A percentile compares a stretch with the other conserved stretches of the same genome.
Evolutionary conservation across 2,888 invertebrate genomes (phyloP).

Genomic region (Sarcophaga carnaria): DNA sequence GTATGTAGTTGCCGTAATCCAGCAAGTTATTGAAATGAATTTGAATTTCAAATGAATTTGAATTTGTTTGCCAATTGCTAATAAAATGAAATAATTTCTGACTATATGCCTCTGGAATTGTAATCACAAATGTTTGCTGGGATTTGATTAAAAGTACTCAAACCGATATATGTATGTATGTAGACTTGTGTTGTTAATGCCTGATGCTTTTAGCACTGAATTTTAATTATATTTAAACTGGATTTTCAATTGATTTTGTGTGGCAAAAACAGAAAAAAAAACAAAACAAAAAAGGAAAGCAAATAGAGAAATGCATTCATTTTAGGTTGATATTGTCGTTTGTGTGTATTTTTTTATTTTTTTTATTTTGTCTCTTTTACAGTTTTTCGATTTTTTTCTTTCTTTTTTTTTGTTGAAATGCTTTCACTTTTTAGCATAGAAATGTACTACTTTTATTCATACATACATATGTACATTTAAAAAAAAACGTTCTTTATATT

Average conservation of each 20-base stretch:
- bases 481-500: neutral
- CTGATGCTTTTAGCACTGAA: conserved; percentile 42
- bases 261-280: neutral
- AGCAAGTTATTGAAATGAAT: too few relatives aligned
- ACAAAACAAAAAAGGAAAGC: neutral
- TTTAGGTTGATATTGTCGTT: neutral
- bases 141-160: neutral
- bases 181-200: conserved; percentile 27
- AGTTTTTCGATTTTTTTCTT: neutral
- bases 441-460: neutral
- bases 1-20: too few relatives aligned
- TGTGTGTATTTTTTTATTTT: neutral
- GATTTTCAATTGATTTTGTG: conserved; percentile 49
- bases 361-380: conserved; percentile 9
- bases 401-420: neutral
- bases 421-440: conserved; percentile 41
- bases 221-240: conserved; percentile 48
- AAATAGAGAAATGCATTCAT: conserved; percentile 27
- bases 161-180: neutral
- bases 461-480: too few relatives aligned
- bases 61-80: too few relatives aligned
- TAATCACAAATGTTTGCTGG: too few relatives aligned
- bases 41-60: too few relatives aligned
- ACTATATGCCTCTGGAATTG: too few relatives aligned
- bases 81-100: too few relatives aligned